Conservation (phyloP, 2,797 vertebrate genomes). For the Typhlichthys subterraneus region DNA sequence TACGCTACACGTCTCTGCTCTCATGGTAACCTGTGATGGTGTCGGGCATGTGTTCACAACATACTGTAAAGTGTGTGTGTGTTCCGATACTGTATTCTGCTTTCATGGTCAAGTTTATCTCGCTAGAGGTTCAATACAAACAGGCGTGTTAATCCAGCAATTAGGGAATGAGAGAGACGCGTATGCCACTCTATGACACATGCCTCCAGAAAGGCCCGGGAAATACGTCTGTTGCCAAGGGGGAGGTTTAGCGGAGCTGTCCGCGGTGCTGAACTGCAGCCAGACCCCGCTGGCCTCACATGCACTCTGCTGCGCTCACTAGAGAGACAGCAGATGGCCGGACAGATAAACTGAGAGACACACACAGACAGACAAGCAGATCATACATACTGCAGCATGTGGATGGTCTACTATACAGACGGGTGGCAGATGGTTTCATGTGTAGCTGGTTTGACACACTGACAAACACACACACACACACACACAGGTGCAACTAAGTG, state of each 20-base stretch:
- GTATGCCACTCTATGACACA: conserved; percentile 4
- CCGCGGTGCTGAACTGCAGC: conserved; percentile 57
- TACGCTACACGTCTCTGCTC: not conserved
- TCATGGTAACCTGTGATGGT: too few relatives aligned
- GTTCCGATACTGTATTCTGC: not conserved
- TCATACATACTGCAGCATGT: not conserved
- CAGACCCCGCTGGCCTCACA: not conserved
- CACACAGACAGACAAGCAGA: conserved; percentile 1
- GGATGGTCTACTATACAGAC: not conserved
- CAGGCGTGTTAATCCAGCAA: too few relatives aligned
- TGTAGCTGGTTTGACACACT: too few relatives aligned
- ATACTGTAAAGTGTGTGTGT: not conserved
- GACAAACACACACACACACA: too few relatives aligned
- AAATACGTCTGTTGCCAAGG: conserved; percentile 23
- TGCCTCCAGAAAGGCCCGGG: conserved; percentile 29
- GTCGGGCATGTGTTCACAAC: not conserved
- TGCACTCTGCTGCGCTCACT: conserved; percentile 19
- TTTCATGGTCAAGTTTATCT: too few relatives aligned
- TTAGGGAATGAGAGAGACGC: too few relatives aligned
- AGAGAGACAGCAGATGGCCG: not conserved
- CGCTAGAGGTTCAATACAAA: too few relatives aligned
- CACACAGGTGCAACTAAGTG: too few relatives aligned
- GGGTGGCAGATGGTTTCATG: not conserved
- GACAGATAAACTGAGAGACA: conserved; percentile 2
- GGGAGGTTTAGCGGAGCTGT: conserved; percentile 46